Conservation (phyloP, 2,797 vertebrate genomes). For the Margarornis squamiger region DNA sequence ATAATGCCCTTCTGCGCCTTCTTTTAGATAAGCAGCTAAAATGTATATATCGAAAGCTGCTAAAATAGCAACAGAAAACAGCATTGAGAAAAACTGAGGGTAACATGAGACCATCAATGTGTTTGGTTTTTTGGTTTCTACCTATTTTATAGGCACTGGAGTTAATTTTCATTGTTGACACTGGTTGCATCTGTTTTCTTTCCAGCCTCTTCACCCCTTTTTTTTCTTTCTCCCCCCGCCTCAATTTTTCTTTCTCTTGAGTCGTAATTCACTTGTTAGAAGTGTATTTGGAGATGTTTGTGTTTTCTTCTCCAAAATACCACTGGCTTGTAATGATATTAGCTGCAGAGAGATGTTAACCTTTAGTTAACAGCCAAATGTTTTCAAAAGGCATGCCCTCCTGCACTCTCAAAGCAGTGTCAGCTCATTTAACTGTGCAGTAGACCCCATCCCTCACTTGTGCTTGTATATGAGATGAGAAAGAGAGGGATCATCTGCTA, state of each 20-base stretch:
- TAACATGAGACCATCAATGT: background rate
- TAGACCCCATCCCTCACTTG: background rate
- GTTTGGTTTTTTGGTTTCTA: slow-evolving; percentile 7
- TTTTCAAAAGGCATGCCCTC: background rate
- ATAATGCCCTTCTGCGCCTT: background rate
- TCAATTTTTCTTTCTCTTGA: background rate
- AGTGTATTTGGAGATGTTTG: background rate
- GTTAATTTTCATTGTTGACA: background rate
- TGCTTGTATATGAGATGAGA: background rate
- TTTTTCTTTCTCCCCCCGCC: background rate
- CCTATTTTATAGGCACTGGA: background rate
- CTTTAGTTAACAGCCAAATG: background rate
- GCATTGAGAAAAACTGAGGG: slow-evolving; percentile 30
- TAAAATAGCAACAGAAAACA: slow-evolving; percentile 24
- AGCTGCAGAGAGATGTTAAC: background rate
- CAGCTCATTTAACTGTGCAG: background rate
- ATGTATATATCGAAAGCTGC: background rate
- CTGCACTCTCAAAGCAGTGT: background rate
- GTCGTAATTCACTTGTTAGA: background rate
- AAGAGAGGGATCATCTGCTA: background rate
- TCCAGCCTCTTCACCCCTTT: background rate
- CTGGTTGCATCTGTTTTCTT: background rate
- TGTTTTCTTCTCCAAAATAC: background rate
- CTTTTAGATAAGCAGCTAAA: background rate
- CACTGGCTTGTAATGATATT: background rate